Evolutionary conservation across 2,888 invertebrate species (phyloP), one percentile per base, ranked within the genome.

Genomic region (Palloptera scutellata): DNA sequence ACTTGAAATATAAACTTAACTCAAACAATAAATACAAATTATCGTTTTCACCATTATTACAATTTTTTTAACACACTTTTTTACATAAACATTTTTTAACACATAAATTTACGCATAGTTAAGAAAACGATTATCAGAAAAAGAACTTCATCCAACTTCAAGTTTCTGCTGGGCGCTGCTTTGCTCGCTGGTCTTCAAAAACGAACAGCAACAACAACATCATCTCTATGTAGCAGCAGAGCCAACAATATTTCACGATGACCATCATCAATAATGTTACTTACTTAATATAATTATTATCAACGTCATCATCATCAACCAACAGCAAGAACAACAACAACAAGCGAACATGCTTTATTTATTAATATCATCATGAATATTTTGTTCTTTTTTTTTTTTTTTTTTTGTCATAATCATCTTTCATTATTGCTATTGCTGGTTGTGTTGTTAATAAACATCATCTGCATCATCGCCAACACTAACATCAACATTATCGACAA

Each of bases 81-180:
- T n/a, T n/a, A n/a, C n/a, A n/a, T n/a, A n/a, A 69, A 70, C 72
- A 54, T 19, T 54, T 70, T 60, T 72, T 65, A 72, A 72, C 70
- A 68, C 72, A 73, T 73, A 71, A 74, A 74, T 74, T 74, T 70
- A 72, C 68, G 70, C 72, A 68, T 73, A 71, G 71, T 71, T 73
- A 74, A 64, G 60, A 66, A 66, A 69, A 66, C 66, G 69, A 69
- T 69, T 69, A 72, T 72, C 65, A 65, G 68, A 71, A 69, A 70
- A 71, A 68, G 68, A 68, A 70, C 60, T 30, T 30, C 30, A 30
- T 30, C n/a, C n/a, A n/a, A n/a, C n/a, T n/a, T n/a, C n/a, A n/a
- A n/a, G n/a, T n/a, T n/a, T n/a, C 30, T 30, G 30, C 3, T 30
- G 30, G 30, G 30, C 6, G 30, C 30, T 59, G 67, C 70, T 68